phyloP scores from a whole-genome alignment of 35 echinoderm and acorn worm genomes.

The Lytechinus variegatus region DNA sequence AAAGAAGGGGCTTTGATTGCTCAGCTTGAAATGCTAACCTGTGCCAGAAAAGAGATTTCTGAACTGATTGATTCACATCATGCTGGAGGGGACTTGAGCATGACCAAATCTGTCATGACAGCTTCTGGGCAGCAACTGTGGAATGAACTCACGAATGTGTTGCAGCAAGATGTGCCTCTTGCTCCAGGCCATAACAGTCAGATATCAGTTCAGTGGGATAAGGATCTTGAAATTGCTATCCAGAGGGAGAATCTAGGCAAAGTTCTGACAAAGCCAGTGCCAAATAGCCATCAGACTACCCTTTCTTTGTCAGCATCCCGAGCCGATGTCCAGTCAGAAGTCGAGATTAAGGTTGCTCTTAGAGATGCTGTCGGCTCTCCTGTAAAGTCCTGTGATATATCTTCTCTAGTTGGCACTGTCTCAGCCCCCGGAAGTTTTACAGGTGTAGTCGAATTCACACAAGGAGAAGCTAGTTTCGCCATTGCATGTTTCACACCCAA shows the following conservation, averaged over 20 bases:
- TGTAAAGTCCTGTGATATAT: neutral
- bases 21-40: slow-evolving; percentile 9
- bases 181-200: neutral
- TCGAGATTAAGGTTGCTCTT: slow-evolving; percentile 8
- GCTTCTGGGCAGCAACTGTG: slow-evolving; percentile 31
- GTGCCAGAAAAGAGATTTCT: neutral
- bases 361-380: slow-evolving; percentile 24
- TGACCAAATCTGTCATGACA: slow-evolving; percentile 41
- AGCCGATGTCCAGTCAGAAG: slow-evolving; percentile 11
- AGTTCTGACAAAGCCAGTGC: slow-evolving; percentile 35
- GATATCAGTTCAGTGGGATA: slow-evolving; percentile 39
- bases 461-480: neutral
- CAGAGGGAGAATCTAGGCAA: neutral
- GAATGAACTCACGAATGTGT: slow-evolving; percentile 20
- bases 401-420: neutral
- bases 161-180: neutral
- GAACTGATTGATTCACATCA: neutral
- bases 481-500: neutral
- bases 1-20: slow-evolving; percentile 32
- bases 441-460: neutral
- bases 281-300: neutral
- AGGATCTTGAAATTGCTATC: slow-evolving; percentile 4
- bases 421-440: neutral
- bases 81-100: slow-evolving; percentile 4
- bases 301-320: slow-evolving; percentile 12